Base-by-base conservation (phyloP, 2,888 invertebrate genomes). In the Clostera curtula region DNA sequence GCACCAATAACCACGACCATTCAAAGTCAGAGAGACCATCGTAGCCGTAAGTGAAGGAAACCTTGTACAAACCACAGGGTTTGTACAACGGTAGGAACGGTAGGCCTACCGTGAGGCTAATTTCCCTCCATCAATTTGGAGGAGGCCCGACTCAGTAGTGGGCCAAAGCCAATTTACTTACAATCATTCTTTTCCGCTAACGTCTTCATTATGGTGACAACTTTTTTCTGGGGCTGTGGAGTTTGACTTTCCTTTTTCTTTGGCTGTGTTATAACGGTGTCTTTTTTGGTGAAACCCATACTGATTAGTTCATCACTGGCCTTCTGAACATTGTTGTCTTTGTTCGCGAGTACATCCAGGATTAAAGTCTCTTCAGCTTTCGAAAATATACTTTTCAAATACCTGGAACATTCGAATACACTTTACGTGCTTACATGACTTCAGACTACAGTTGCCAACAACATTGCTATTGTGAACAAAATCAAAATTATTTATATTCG, bases 311-410 rank as follows among this genome's bases (percentile, higher is more conserved):
- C 90, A 49, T 95, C 94, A 5, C 95, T 92, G 1, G 95, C 93
- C 49, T 90, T 93, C 64, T 94, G 93, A 4, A 96, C 95, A 70
- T 95, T 96, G 66, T 95, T 95, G 53, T 96, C 96, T 49, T 93
- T 91, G 66, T 91, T 93, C 24, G 92, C 90, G 25, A 95, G 75
- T 19, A 94, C 86, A 53, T 96, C 96, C 27, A 96, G 84, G 14
- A 96, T 89, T 20, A 95, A 68, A 11, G 93, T 93, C 67, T 96
- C 96, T 54, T 96, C 96, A 0, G 93, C 95, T 71, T 93, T 91
- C 0, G 95, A 93, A 66, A 95, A 96, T 51, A 96, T 89, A 54
- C 92, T 93, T 75, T 96, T 96, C 80, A 96, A 86, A 72, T 96
- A 96, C 82, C 95, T 95, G 77, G n/a, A 29, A n/a, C n/a, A n/a